These are phyloP conservation scores for Margarornis squamiger DNA, from an alignment of 2,797 vertebrate species.

Conservation along the genomic window DNA sequence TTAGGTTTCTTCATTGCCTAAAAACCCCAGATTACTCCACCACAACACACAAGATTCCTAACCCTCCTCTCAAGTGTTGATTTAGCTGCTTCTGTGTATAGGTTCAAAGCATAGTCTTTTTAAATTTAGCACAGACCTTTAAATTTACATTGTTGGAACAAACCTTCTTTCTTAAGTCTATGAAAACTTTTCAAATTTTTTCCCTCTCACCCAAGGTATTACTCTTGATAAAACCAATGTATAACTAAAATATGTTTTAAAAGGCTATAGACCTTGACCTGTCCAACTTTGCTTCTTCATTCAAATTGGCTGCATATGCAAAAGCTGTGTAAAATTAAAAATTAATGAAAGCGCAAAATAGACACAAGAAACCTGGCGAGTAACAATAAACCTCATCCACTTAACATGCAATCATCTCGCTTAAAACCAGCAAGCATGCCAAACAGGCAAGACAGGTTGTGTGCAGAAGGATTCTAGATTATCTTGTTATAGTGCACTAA, in stretches of 20 bases:
- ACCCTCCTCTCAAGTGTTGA: neutral
- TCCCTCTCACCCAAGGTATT: neutral
- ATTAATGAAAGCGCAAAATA: slow-evolving; percentile 7
- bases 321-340: neutral
- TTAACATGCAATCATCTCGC: neutral
- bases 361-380: slow-evolving; percentile 48
- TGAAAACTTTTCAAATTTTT: neutral
- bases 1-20: neutral
- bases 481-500: neutral
- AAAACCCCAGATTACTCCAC: neutral
- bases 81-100: neutral
- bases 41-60: neutral
- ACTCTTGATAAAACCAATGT: neutral
- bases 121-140: neutral
- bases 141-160: neutral
- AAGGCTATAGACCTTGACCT: neutral
- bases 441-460: slow-evolving; percentile 27
- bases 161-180: neutral
- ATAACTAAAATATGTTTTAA: neutral
- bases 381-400: slow-evolving; percentile 49
- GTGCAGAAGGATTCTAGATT: neutral
- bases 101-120: neutral
- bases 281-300: neutral
- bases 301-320: neutral
- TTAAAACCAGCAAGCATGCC: slow-evolving; percentile 30